Percentiles rank a stretch among this genome's conserved stretches.
These are phyloP conservation scores for Oncorhynchus clarkii DNA, from an alignment of 2,113 vertebrate species.

Conservation along the genomic window DNA sequence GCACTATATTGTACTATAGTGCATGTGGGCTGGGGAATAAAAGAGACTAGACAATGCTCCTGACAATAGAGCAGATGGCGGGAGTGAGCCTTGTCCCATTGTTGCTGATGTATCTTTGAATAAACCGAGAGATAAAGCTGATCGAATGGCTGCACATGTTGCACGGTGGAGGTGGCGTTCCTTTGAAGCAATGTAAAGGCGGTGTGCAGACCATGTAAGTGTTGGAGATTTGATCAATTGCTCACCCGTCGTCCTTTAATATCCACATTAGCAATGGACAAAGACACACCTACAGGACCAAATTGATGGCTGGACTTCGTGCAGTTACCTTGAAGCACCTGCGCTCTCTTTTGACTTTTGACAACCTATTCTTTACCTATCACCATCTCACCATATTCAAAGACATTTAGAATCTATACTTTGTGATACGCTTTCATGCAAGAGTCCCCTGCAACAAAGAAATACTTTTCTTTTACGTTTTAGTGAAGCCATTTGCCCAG, in stretches of 20 bases:
- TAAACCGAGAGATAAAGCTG: constrained; percentile 62
- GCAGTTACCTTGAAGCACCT: background rate
- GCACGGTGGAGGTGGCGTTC: constrained; percentile 19
- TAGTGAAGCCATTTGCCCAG: too few species aligned
- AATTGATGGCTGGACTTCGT: background rate
- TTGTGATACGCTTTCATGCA: too few species aligned
- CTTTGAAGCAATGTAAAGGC: background rate
- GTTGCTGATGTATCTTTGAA: constrained; percentile 51
- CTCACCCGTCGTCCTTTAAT: background rate
- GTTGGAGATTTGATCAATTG: background rate
- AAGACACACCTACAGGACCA: background rate
- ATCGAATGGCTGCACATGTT: constrained; percentile 59
- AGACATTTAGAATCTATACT: background rate
- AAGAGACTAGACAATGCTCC: constrained; percentile 34
- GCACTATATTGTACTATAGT: constrained; percentile 53
- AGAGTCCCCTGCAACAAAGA: too few species aligned
- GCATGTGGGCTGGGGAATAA: constrained; percentile 58
- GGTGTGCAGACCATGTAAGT: background rate
- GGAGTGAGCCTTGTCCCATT: constrained; percentile 58
- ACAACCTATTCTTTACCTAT: background rate
- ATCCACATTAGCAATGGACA: background rate
- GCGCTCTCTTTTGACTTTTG: background rate
- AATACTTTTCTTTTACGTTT: too few species aligned
- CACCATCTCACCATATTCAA: background rate
- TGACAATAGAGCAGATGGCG: constrained; percentile 42